Conservation (phyloP, 2,797 vertebrate species). For the Parauchenoglanis ngamensis region DNA sequence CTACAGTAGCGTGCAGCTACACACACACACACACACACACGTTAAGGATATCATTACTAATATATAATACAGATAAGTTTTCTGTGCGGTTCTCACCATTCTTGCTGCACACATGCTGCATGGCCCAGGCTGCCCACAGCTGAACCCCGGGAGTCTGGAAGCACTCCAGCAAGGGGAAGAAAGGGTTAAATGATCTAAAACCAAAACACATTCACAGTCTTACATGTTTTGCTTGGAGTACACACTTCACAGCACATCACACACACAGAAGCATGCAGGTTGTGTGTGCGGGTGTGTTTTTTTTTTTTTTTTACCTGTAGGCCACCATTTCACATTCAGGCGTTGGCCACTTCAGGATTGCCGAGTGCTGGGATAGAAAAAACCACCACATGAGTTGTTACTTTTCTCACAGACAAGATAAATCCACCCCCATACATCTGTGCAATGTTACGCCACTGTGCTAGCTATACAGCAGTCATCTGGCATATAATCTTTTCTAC, state of each 20-base stretch:
- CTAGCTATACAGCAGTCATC: not conserved
- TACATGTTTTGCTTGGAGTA: not conserved
- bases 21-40: constrained; percentile 18
- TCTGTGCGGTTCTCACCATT: constrained; percentile 80
- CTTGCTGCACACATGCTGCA: constrained; percentile 99
- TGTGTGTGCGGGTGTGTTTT: not conserved
- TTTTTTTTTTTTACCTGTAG: constrained; percentile 84
- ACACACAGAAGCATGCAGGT: not conserved
- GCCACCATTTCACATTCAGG: constrained; percentile 99
- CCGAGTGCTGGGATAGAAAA: constrained; percentile 82
- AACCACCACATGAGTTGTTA: constrained; percentile 37
- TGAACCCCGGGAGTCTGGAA: constrained; percentile 96
- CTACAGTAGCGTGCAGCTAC: constrained; percentile 92
- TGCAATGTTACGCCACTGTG: not conserved
- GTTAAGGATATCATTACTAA: not conserved
- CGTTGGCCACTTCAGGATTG: constrained; percentile 95
- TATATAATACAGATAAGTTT: not conserved
- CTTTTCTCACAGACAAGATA: not conserved
- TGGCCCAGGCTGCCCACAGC: constrained; percentile 98
- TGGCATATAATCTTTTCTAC: not conserved
- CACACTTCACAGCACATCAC: not conserved
- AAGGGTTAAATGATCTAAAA: constrained; percentile 94
- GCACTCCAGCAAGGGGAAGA: constrained; percentile 95
- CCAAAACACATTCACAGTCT: constrained; percentile 8
- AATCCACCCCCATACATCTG: not conserved